These are phyloP conservation scores for Phorcus lineatus DNA, from an alignment of 2,888 invertebrate species.

Conservation along the genomic window DNA sequence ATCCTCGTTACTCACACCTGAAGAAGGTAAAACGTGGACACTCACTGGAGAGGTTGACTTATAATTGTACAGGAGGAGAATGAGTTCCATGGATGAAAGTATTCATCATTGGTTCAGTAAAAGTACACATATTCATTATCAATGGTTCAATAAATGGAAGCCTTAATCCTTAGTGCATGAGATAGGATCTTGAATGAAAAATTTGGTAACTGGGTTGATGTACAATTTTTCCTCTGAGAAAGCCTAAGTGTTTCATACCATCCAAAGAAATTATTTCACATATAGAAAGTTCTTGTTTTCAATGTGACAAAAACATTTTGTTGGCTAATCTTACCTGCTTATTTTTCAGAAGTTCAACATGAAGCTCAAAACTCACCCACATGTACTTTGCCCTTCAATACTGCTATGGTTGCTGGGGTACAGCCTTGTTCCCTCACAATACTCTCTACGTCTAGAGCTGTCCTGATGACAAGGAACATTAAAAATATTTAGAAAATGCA, in stretches of 20 bases:
- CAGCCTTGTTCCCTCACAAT: constrained; percentile 84
- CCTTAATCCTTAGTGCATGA: background rate
- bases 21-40: constrained; percentile 24
- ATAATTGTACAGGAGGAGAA: too few relatives aligned
- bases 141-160: background rate
- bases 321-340: too few relatives aligned
- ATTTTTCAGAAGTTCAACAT: too few relatives aligned
- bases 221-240: background rate
- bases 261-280: too few relatives aligned
- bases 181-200: too few relatives aligned
- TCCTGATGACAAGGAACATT: constrained; percentile 75
- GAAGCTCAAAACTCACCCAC: constrained; percentile 80
- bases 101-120: too few relatives aligned
- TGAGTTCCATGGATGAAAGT: too few relatives aligned
- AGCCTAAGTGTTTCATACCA: too few relatives aligned
- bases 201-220: background rate
- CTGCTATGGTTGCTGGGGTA: constrained; percentile 93
- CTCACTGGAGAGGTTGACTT: too few relatives aligned
- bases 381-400: constrained; percentile 87
- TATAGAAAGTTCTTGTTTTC: too few relatives aligned
- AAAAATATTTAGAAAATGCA: background rate
- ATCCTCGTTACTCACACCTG: constrained; percentile 80
- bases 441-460: constrained; percentile 88
- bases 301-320: too few relatives aligned
- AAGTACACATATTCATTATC: too few relatives aligned